phyloP scores from a whole-genome alignment of 2,113 vertebrate genomes.

The Phaetusa simplex region DNA sequence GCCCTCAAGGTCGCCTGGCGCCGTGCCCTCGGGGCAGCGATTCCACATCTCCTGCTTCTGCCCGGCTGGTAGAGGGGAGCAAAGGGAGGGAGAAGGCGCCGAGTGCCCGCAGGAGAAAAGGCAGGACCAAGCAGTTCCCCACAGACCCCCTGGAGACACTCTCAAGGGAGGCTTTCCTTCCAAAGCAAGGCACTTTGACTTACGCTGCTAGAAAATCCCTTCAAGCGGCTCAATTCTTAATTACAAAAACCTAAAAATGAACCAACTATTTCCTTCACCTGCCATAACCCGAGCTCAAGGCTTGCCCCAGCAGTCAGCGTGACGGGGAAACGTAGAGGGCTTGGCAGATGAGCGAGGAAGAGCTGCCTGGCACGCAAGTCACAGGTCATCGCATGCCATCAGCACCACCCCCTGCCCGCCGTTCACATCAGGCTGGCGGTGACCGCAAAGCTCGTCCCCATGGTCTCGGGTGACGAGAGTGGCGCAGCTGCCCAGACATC shows the following conservation, averaged over 20 bases:
- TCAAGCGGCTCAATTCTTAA: not conserved
- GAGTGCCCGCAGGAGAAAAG: not conserved
- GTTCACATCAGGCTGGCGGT: not conserved
- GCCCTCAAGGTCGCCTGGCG: not conserved
- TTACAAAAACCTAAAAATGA: not conserved
- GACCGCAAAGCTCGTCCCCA: not conserved
- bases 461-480: accelerated
- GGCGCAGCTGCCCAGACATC: not conserved
- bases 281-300: not conserved
- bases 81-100: not conserved
- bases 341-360: not conserved
- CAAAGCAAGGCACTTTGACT: not conserved
- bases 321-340: not conserved
- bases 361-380: not conserved
- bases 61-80: not conserved
- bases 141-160: not conserved
- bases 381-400: not conserved
- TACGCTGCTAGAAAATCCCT: not conserved
- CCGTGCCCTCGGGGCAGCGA: not conserved
- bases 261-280: accelerated
- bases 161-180: not conserved
- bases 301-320: not conserved
- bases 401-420: not conserved
- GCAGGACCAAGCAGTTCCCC: not conserved
- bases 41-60: not conserved